Evolutionary conservation across 2,888 invertebrate species (phyloP).

Genomic region (Ormyrus nitidulus): DNA sequence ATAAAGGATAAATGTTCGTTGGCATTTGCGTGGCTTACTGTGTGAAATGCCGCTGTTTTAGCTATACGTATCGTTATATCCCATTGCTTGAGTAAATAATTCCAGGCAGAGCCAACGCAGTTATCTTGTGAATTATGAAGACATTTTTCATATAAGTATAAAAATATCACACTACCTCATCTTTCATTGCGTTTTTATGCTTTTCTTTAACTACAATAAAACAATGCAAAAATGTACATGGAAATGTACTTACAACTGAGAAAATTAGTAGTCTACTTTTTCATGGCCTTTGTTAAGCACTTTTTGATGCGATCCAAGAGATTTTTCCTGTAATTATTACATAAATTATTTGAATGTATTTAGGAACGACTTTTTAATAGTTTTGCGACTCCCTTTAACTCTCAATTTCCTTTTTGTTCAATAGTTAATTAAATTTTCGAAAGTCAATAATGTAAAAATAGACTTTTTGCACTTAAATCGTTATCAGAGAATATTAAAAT

Average conservation of each 20-base stretch:
- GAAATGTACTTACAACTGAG: background rate
- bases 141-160: constrained; percentile 63
- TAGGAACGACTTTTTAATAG: no score
- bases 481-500: no score
- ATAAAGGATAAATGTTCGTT: constrained; percentile 12
- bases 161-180: constrained; percentile 31
- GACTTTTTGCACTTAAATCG: no score
- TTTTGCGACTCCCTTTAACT: no score
- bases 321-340: no score
- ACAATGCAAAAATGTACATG: constrained; percentile 3
- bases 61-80: constrained; percentile 56
- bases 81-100: constrained; percentile 63
- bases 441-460: no score
- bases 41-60: constrained; percentile 49
- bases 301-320: no score
- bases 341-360: no score
- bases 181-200: constrained; percentile 49
- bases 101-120: constrained; percentile 64
- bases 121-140: constrained; percentile 67
- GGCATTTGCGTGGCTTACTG: constrained; percentile 33
- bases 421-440: no score
- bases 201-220: constrained; percentile 25
- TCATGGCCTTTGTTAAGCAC: no score
- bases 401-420: no score
- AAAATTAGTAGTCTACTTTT: no score